Evolutionary conservation across 1,140 invertebrate species (phyloP).

Genomic region (Nasonia giraulti): DNA sequence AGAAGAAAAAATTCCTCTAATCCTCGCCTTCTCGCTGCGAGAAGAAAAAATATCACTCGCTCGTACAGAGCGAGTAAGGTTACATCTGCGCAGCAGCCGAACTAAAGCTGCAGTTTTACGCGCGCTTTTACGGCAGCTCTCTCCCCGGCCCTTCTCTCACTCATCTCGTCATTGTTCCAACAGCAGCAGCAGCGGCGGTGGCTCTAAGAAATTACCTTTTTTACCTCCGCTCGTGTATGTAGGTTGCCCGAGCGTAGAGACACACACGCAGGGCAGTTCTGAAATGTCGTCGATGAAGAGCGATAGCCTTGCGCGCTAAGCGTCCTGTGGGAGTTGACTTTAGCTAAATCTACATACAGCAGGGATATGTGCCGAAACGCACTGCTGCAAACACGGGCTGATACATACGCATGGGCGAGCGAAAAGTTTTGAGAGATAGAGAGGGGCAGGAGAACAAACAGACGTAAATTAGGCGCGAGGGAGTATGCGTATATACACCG

Average conservation of each 20-base stretch:
- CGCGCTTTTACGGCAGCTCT: not conserved
- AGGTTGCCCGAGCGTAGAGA: too few relatives aligned
- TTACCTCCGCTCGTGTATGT: not conserved
- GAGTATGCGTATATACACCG: not conserved
- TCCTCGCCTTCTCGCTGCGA: not conserved
- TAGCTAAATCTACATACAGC: not conserved
- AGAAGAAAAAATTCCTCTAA: not conserved
- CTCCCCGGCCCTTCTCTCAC: not conserved
- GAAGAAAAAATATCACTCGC: not conserved
- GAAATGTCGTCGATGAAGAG: not conserved
- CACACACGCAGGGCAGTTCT: not conserved
- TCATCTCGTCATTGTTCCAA: not conserved
- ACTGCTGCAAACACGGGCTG: too few relatives aligned
- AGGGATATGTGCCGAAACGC: not conserved
- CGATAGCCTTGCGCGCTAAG: not conserved
- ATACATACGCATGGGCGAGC: not conserved
- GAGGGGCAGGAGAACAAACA: not conserved
- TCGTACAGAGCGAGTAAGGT: not conserved
- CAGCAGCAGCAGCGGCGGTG: not conserved
- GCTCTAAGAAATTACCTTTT: not conserved
- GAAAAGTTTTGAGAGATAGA: not conserved
- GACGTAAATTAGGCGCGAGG: not conserved
- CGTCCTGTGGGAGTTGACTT: not conserved
- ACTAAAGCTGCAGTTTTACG: not conserved
- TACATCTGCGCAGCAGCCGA: not conserved